A percentile compares a stretch with the other conserved stretches of the same genome.
These are phyloP conservation scores for Nebria brevicollis DNA, from an alignment of 2,888 invertebrate genomes.

Conservation along the genomic window DNA sequence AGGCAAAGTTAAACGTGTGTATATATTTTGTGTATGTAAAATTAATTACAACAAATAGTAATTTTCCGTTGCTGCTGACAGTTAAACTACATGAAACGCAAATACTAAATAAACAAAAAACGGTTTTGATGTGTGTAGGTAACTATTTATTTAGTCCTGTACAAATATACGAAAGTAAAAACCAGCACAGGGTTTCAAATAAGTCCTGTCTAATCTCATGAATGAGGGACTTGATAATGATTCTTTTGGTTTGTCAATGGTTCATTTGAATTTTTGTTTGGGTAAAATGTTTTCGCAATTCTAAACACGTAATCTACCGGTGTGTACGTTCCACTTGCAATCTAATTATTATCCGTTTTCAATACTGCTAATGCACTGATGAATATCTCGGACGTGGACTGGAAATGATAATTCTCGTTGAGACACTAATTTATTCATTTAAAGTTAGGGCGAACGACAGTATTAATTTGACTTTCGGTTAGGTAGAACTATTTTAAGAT, in stretches of 20 bases:
- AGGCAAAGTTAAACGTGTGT: too few species aligned
- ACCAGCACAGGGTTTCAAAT: background rate
- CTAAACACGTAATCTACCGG: background rate
- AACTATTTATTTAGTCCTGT: background rate
- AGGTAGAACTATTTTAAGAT: too few species aligned
- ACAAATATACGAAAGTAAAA: background rate
- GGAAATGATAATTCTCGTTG: background rate
- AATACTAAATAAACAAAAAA: background rate
- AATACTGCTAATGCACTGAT: conserved; percentile 1
- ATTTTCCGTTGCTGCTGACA: background rate
- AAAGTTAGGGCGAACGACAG: too few species aligned
- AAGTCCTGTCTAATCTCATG: background rate
- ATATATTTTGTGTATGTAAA: too few species aligned
- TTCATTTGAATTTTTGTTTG: background rate
- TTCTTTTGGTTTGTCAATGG: background rate
- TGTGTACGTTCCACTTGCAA: background rate
- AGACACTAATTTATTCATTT: background rate
- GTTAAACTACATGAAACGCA: background rate
- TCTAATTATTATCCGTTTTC: conserved; percentile 1
- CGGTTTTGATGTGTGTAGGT: background rate
- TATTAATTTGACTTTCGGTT: too few species aligned
- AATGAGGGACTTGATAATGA: background rate
- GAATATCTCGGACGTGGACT: background rate
- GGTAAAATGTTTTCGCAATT: background rate
- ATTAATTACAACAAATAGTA: background rate